These are phyloP conservation scores for Danio tinwini DNA, from an alignment of 2,797 vertebrate species.

Conservation along the genomic window DNA sequence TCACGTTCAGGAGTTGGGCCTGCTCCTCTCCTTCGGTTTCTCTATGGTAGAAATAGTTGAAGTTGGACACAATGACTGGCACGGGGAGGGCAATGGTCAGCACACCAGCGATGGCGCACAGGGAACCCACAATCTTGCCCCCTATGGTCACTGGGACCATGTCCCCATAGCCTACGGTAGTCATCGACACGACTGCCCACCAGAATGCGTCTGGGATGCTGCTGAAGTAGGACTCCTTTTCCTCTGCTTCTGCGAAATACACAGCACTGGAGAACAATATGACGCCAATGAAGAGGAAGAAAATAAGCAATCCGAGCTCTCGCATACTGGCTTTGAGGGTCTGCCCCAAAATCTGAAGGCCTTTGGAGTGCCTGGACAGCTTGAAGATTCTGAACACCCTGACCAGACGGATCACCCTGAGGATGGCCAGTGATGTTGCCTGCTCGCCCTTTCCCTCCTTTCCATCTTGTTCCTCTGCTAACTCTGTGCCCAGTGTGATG, in stretches of 20 bases:
- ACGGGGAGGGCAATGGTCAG: constrained; percentile 99
- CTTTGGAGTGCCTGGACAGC: constrained; percentile 98
- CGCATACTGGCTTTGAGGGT: constrained; percentile 99
- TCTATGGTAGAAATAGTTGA: constrained; percentile 99
- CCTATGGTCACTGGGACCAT: constrained; percentile 99
- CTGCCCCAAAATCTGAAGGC: constrained; percentile 98
- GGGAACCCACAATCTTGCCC: constrained; percentile 99
- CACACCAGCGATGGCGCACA: constrained; percentile 99
- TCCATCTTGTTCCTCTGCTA: constrained; percentile 88
- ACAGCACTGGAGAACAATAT: constrained; percentile 99
- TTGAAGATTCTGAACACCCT: constrained; percentile 99
- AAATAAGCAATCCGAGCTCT: constrained; percentile 97
- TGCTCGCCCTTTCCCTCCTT: constrained; percentile 92
- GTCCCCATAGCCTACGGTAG: constrained; percentile 99
- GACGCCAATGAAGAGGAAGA: constrained; percentile 99
- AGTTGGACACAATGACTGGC: constrained; percentile 99
- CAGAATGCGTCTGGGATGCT: constrained; percentile 99
- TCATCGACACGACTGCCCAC: constrained; percentile 99
- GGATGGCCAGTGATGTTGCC: constrained; percentile 97
- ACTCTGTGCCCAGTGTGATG: constrained; percentile 96
- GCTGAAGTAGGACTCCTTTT: constrained; percentile 88
- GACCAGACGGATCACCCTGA: constrained; percentile 99
- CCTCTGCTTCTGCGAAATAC: constrained; percentile 98
- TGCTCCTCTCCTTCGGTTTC: constrained; percentile 99
- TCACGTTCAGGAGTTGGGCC: constrained; percentile 97